These are phyloP conservation scores for Chrysolina oricalcia DNA, from an alignment of 2,888 invertebrate genomes.

Conservation along the genomic window DNA sequence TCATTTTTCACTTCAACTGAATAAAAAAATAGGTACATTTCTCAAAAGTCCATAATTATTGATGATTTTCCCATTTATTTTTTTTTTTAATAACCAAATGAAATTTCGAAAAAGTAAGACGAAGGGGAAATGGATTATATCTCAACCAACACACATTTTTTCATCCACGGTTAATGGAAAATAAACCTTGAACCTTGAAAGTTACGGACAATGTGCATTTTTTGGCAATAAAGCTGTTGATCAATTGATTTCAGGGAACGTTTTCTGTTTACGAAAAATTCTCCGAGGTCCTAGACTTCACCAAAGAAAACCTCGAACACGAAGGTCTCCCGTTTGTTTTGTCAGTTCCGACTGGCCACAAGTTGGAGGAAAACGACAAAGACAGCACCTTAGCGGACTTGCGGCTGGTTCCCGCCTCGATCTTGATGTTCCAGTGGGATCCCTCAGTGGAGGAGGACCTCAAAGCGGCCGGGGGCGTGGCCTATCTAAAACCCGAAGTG, in stretches of 20 bases:
- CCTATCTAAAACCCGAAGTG: constrained; percentile 85
- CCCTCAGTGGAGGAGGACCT: constrained; percentile 73
- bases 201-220: too few relatives aligned
- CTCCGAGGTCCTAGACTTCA: constrained; percentile 83
- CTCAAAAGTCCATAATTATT: too few relatives aligned
- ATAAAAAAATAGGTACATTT: too few relatives aligned
- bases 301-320: constrained; percentile 83
- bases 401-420: constrained; percentile 86
- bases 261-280: constrained; percentile 90
- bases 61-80: too few relatives aligned
- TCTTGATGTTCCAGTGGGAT: constrained; percentile 85
- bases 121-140: too few relatives aligned
- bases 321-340: constrained; percentile 81
- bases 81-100: too few relatives aligned
- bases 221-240: too few relatives aligned
- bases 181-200: too few relatives aligned
- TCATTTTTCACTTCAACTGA: too few relatives aligned
- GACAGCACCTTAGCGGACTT: constrained; percentile 85
- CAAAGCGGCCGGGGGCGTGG: constrained; percentile 74
- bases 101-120: too few relatives aligned
- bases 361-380: constrained; percentile 78
- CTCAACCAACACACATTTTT: too few relatives aligned
- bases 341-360: constrained; percentile 80
- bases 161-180: too few relatives aligned
- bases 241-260: constrained; percentile 80